phyloP scores from a whole-genome alignment of 2,888 invertebrate genomes.

The Brachypalpus laphriformis region DNA sequence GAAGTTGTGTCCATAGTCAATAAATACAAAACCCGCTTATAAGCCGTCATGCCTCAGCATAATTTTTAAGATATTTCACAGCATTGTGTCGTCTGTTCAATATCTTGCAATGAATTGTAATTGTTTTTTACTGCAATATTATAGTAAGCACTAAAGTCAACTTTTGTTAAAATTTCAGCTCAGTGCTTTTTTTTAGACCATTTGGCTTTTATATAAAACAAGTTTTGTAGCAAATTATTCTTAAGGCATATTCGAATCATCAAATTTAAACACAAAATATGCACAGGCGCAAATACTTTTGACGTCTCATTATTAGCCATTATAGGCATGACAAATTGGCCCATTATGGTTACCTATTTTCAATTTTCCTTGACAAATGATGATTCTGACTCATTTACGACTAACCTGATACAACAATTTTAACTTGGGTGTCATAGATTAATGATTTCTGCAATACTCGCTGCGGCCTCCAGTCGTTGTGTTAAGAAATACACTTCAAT shows the following conservation, averaged over 20 bases:
- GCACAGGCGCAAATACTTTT: not conserved
- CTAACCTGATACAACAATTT: not conserved
- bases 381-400: not conserved
- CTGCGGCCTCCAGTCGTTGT: not conserved
- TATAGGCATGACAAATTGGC: conserved; percentile 27
- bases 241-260: not conserved
- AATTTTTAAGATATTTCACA: not conserved
- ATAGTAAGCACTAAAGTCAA: not conserved
- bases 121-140: not conserved
- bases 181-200: not conserved
- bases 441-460: conserved; percentile 23
- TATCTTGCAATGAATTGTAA: too few relatives aligned
- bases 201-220: not conserved
- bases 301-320: not conserved
- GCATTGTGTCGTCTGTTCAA: not conserved
- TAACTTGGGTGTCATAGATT: conserved; percentile 29
- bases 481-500: not conserved
- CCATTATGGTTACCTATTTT: conserved; percentile 22
- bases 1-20: not conserved
- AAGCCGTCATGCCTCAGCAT: not conserved
- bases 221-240: not conserved
- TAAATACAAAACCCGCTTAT: not conserved
- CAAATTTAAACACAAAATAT: not conserved
- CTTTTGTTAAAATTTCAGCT: not conserved
- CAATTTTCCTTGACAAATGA: conserved; percentile 20